Evolutionary conservation across 2,888 invertebrate species (phyloP), one percentile per base, ranked within the genome.

Genomic region (Trachelus iudaicus): DNA sequence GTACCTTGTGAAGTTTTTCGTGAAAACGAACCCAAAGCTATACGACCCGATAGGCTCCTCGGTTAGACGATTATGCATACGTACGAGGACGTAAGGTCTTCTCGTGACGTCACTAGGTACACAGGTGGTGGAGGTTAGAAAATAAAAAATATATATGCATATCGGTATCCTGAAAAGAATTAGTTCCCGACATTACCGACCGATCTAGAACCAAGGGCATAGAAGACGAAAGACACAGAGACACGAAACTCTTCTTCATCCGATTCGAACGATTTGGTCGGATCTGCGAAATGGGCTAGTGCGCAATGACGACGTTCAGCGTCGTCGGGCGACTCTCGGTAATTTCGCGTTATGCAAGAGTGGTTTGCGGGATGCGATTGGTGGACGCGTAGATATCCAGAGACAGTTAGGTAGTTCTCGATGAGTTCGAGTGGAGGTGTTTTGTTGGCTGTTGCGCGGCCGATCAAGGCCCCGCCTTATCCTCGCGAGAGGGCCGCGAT

Each of bases 401-500:
- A 31, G 4, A 13, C 71, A 12, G 71, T 71, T 15, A 33, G 56
- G 56, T 9, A 23, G 9, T 56, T 15, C 56, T 23, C 56, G 23
- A 56, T 2, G 56, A 34, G 75, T 56, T 37, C 73, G 75, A 80
- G 75, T 74, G 73, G 81, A 84, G 85, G 87, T 86, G 87, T 82
- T 86, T 85, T 85, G 87, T 85, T 84, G 85, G 84, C 84, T 84
- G 87, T 84, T 83, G 71, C 71, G 71, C 71, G 85, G 83, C 86
- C 86, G 89, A 90, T 91, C 90, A 91, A 91, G 90, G 90, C 71
- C 31, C 71, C 87, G 87, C 83, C 88, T 89, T 90, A 91, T 89
- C 89, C 90, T 87, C 85, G 84, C 80, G 85, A 88, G 86, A 85
- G 85, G 85, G 81, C 82, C 34, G 71, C 79, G 80, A 80, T 80